These are phyloP conservation scores for Lethocerus indicus DNA, from an alignment of 1,140 invertebrate species.

Conservation along the genomic window DNA sequence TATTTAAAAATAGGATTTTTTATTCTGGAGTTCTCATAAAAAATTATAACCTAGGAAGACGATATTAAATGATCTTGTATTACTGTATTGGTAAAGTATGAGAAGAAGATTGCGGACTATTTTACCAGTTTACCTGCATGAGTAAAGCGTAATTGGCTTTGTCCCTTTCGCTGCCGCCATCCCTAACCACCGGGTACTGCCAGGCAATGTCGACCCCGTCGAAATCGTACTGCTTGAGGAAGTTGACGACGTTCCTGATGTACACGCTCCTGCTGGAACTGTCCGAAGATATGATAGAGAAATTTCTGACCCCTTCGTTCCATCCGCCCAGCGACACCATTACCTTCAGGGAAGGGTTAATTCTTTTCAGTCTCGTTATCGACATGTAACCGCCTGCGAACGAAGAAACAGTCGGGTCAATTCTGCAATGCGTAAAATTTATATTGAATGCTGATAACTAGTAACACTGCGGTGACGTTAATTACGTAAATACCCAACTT, in stretches of 20 bases:
- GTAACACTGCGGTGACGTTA: no score
- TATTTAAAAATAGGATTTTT: no score
- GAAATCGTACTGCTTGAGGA: constrained; percentile 62
- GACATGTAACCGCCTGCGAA: no score
- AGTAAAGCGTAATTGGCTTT: constrained; percentile 7
- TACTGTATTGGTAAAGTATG: no score
- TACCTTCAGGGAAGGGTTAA: constrained; percentile 62
- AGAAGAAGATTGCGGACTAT: no score
- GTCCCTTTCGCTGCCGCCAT: constrained; percentile 4
- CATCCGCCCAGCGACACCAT: constrained; percentile 70
- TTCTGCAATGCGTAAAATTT: constrained; percentile 13
- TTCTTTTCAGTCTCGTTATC: constrained; percentile 23
- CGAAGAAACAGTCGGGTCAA: constrained; percentile 14
- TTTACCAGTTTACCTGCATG: constrained; percentile 5
- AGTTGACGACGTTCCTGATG: constrained; percentile 50
- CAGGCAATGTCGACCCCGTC: constrained; percentile 77
- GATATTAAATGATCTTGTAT: no score
- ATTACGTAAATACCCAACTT: no score
- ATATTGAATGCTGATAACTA: no score
- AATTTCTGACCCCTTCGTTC: constrained; percentile 77
- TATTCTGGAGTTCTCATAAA: no score
- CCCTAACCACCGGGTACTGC: constrained; percentile 54
- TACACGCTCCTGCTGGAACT: constrained; percentile 48
- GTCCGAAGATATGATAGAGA: constrained; percentile 59
- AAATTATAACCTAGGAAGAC: no score